Evolutionary conservation across 2,113 vertebrate genomes (phyloP).

Genomic region (Aix galericulata): DNA sequence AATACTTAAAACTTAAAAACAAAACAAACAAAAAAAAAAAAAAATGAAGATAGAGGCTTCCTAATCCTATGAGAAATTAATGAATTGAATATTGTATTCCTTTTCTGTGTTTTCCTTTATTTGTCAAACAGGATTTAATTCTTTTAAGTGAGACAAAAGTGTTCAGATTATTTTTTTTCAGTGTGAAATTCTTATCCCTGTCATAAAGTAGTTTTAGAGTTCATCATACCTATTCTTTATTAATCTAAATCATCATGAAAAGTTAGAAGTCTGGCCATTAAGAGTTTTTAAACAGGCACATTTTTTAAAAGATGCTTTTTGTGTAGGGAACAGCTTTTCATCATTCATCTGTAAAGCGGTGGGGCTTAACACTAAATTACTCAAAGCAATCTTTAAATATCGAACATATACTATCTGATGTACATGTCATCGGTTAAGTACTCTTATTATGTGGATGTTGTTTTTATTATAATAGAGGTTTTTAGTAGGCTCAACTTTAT

Average conservation of each 20-base stretch:
- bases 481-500: neutral
- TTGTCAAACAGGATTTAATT: neutral
- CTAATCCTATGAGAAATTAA: neutral
- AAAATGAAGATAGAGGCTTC: neutral
- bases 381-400: neutral
- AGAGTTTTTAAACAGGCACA: neutral
- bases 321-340: neutral
- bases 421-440: neutral
- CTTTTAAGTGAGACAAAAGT: neutral
- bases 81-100: neutral
- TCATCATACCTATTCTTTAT: neutral
- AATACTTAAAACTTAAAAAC: neutral
- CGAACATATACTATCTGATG: neutral
- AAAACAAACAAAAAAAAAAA: no score
- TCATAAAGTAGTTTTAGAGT: neutral
- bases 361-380: neutral
- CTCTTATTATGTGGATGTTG: neutral
- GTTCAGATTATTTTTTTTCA: neutral
- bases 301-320: neutral
- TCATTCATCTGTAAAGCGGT: neutral
- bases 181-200: neutral
- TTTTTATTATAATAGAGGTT: neutral
- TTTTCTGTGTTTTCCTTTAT: neutral
- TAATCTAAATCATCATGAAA: neutral
- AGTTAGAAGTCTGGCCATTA: neutral